Conservation (phyloP, 2,797 vertebrate genomes). For the Semotilus atromaculatus region DNA sequence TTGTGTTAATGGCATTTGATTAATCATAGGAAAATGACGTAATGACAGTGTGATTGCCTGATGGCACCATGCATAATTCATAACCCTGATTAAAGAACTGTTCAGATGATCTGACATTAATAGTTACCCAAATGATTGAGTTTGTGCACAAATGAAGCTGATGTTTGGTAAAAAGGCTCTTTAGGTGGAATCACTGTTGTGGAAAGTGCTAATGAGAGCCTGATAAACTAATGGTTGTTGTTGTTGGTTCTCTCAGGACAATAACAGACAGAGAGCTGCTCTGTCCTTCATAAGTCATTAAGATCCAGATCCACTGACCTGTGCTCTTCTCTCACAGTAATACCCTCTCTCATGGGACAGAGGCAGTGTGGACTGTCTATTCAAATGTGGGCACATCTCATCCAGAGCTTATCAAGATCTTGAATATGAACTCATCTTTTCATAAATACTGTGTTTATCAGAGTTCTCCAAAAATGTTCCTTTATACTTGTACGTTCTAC, state of each 20-base stretch:
- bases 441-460: not conserved
- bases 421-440: not conserved
- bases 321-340: slow-evolving; percentile 38
- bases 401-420: not conserved
- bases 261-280: slow-evolving; percentile 44
- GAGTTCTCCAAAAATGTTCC: not conserved
- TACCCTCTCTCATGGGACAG: slow-evolving; percentile 1
- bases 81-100: not conserved
- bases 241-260: slow-evolving; percentile 35
- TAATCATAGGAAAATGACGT: not conserved
- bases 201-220: slow-evolving; percentile 56
- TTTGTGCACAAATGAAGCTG: slow-evolving; percentile 35
- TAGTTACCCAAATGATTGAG: not conserved
- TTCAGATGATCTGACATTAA: not conserved
- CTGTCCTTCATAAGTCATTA: slow-evolving; percentile 49
- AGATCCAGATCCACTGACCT: slow-evolving; percentile 43
- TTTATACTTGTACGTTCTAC: not conserved
- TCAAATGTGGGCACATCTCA: not conserved
- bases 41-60: not conserved
- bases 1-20: not conserved
- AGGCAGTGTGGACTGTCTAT: not conserved
- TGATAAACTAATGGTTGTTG: slow-evolving; percentile 49
- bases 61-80: not conserved
- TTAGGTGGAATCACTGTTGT: slow-evolving; percentile 34
- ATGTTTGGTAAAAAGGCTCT: slow-evolving; percentile 36